These are phyloP conservation scores for Scalopus aquaticus DNA, from an alignment of 2,113 vertebrate genomes.

Conservation along the genomic window DNA sequence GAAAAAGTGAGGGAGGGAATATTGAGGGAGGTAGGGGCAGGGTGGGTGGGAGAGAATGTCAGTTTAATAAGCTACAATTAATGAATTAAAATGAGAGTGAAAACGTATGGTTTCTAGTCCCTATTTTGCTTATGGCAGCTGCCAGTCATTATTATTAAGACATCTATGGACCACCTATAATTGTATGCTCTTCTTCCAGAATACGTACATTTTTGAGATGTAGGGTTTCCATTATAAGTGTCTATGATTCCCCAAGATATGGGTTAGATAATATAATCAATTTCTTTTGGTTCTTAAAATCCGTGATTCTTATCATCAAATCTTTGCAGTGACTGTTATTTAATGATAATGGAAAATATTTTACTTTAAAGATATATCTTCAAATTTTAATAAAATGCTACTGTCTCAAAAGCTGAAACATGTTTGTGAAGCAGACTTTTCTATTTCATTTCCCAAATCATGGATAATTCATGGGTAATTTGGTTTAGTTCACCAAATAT, in stretches of 20 bases:
- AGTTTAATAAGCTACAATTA: not conserved
- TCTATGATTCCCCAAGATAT: not conserved
- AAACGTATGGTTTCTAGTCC: not conserved
- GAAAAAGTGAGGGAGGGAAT: not conserved
- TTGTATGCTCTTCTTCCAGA: not conserved
- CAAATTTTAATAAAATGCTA: not conserved
- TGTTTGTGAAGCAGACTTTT: not conserved
- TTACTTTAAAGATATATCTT: not conserved
- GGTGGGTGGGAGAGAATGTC: not conserved
- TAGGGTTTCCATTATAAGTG: not conserved
- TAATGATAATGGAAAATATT: not conserved
- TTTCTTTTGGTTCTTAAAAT: slow-evolving; percentile 39
- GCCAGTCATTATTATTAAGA: not conserved
- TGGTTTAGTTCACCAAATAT: not conserved
- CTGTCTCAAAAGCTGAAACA: not conserved
- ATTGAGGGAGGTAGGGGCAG: too few species aligned
- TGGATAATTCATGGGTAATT: not conserved
- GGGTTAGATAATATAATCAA: not conserved
- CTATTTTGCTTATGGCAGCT: not conserved
- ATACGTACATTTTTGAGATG: not conserved
- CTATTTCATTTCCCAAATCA: not conserved
- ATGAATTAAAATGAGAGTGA: not conserved
- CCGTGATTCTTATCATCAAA: not conserved
- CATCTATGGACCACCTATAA: not conserved
- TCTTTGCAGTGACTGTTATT: not conserved